Evolutionary conservation across 2,113 vertebrate species (phyloP).

Genomic region (Puffinus mauretanicus): DNA sequence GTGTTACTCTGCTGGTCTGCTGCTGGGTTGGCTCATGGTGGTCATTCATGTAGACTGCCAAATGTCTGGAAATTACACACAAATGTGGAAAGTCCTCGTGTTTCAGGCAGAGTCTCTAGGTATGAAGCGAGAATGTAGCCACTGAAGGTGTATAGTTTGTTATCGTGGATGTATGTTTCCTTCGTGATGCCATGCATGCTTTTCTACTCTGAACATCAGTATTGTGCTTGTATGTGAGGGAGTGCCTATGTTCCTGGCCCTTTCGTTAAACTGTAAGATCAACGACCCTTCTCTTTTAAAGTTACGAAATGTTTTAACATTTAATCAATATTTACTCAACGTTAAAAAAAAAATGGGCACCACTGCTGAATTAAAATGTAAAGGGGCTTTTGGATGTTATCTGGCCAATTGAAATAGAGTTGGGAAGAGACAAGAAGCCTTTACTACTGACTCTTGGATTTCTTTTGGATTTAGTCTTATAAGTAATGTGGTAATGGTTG

Average conservation of each 20-base stretch:
- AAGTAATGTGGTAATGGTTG: background rate
- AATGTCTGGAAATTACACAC: accelerated
- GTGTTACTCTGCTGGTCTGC: background rate
- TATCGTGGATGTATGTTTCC: background rate
- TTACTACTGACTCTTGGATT: background rate
- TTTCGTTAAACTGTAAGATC: accelerated
- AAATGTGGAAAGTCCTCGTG: accelerated
- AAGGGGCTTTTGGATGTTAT: background rate
- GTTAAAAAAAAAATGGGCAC: accelerated
- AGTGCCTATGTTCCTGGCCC: background rate
- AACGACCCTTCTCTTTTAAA: background rate
- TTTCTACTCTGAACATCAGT: accelerated
- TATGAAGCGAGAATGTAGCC: background rate
- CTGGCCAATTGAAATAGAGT: background rate
- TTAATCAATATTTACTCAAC: background rate
- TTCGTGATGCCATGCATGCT: accelerated
- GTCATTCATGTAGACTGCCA: background rate
- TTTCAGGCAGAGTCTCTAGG: background rate
- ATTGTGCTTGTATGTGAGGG: background rate
- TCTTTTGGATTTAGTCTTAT: background rate
- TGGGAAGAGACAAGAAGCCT: background rate
- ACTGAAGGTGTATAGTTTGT: accelerated
- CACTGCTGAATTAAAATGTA: background rate
- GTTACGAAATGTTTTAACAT: background rate
- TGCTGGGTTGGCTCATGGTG: background rate